Conservation (phyloP, 2,113 vertebrate genomes). For the Pseudopodoces humilis region DNA sequence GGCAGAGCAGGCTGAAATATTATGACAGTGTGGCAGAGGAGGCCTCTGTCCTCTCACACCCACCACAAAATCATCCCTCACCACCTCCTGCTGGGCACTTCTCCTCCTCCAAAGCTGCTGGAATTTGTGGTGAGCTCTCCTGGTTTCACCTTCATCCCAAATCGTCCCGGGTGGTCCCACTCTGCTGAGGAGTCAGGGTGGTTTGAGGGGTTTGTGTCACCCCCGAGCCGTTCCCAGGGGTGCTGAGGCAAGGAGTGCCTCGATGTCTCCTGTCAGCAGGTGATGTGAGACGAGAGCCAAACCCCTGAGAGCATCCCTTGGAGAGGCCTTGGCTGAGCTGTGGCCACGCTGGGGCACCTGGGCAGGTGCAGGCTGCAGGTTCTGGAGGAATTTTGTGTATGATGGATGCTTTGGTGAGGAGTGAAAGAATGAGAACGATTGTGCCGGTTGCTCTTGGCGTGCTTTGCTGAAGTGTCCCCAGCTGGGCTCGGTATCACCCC, state of each 20-base stretch:
- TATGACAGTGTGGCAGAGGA: slow-evolving; percentile 5
- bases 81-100: fast-evolving
- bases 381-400: neutral
- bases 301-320: neutral
- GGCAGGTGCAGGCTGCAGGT: neutral
- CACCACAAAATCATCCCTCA: neutral
- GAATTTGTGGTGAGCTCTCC: neutral
- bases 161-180: fast-evolving
- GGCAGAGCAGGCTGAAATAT: slow-evolving; percentile 38
- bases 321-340: neutral
- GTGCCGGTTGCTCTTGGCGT: neutral
- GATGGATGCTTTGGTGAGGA: neutral
- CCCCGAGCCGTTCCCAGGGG: fast-evolving
- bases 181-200: neutral
- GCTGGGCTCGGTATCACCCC: neutral
- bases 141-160: fast-evolving
- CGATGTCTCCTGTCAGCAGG: fast-evolving
- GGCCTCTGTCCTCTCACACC: neutral
- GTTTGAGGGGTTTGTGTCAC: neutral
- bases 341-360: neutral
- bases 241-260: neutral
- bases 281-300: neutral
- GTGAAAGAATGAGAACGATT: neutral
- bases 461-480: neutral
- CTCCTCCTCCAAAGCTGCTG: neutral